Conservation (phyloP, 2,113 vertebrate genomes). For the Anoplopoma fimbria region DNA sequence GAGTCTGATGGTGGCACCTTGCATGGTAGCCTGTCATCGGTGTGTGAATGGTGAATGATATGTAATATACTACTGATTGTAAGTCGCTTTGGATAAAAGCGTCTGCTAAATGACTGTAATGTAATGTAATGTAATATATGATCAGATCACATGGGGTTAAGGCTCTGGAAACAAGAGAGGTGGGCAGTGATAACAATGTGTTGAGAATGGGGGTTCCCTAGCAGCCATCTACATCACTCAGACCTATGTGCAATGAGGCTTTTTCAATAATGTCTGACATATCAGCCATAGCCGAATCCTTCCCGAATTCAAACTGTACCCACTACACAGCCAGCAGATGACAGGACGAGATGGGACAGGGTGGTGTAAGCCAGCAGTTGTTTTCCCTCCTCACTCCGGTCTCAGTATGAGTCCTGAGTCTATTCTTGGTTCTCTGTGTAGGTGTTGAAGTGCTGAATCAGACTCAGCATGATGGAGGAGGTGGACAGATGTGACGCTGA, state of each 20-base stretch:
- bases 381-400: conserved; percentile 56
- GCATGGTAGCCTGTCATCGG: too few relatives aligned
- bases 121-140: too few relatives aligned
- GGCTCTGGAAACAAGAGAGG: conserved; percentile 3
- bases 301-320: background rate
- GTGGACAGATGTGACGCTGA: conserved; percentile 75
- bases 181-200: background rate
- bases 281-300: background rate
- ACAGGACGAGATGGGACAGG: conserved; percentile 54
- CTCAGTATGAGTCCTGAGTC: conserved; percentile 60
- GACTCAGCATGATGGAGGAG: conserved; percentile 68
- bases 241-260: conserved; percentile 14
- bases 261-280: conserved; percentile 21
- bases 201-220: background rate
- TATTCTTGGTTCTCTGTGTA: conserved; percentile 79
- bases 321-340: conserved; percentile 11
- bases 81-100: too few relatives aligned
- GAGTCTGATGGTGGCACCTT: too few relatives aligned
- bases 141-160: conserved; percentile 16
- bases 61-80: too few relatives aligned
- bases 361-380: conserved; percentile 55
- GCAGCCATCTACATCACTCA: background rate
- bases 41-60: too few relatives aligned
- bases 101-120: too few relatives aligned
- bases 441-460: conserved; percentile 82